These are phyloP conservation scores for Archivesica marissinica DNA, from an alignment of 1,140 invertebrate genomes.

Conservation along the genomic window DNA sequence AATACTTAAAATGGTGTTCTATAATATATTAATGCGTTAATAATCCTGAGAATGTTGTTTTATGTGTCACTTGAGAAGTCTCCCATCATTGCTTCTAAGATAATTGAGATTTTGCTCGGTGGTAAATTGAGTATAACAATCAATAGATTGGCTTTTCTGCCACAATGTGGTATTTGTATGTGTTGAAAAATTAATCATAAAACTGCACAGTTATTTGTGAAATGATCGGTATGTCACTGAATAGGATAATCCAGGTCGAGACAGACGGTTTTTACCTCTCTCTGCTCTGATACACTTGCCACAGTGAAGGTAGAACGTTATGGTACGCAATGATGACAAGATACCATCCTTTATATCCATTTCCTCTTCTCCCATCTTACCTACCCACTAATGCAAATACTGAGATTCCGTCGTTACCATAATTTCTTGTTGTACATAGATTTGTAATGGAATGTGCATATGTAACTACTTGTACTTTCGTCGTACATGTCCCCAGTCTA, in stretches of 20 bases:
- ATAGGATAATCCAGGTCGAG: not conserved
- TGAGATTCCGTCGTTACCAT: too few relatives aligned
- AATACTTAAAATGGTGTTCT: constrained; percentile 26
- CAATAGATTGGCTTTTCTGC: constrained; percentile 3
- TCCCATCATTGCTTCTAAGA: constrained; percentile 12
- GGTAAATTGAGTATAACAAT: not conserved
- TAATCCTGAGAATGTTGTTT: constrained; percentile 26
- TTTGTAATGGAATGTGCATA: too few relatives aligned
- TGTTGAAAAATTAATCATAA: constrained; percentile 18
- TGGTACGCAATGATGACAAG: too few relatives aligned
- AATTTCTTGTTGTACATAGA: too few relatives aligned
- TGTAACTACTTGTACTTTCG: too few relatives aligned
- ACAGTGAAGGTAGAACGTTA: too few relatives aligned
- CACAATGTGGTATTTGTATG: not conserved
- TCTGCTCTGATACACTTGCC: not conserved
- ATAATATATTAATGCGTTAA: not conserved
- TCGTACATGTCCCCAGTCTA: too few relatives aligned
- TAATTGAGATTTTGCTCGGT: constrained; percentile 10
- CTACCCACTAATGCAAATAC: too few relatives aligned
- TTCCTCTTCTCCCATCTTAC: too few relatives aligned
- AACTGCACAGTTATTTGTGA: constrained; percentile 7
- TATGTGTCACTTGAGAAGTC: not conserved
- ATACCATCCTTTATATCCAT: too few relatives aligned
- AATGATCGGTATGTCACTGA: constrained; percentile 22
- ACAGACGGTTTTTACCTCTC: not conserved